Base-by-base conservation (phyloP, 1,140 invertebrate species). In the Calycopis cecrops region DNA sequence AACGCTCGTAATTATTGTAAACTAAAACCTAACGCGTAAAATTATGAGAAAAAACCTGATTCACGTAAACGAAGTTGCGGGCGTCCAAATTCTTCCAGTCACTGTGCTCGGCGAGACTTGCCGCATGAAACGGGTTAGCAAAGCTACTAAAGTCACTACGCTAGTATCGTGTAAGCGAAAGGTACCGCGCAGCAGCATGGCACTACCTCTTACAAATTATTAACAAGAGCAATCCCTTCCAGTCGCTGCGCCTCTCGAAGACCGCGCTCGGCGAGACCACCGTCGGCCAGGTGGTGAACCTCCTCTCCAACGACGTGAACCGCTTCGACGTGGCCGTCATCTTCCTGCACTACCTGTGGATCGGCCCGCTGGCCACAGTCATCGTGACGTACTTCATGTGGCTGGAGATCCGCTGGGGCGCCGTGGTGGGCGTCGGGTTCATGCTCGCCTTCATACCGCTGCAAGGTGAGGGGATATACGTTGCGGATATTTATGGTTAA, bases 291-390 rank as follows among this genome's bases (percentile, higher is more conserved):
- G 93, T 98, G 73, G 93, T 98, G 9, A 99, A 98, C 85, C 89
- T 98, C 6, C 89, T 99, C 59, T 96, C 96, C 9, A 98, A 98
- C 80, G 97, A 98, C 79, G 92, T 94, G 48, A 92, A 91, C 55
- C 89, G 92, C 16, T 91, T 95, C 67, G 93, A 95, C 71, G 88
- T 90, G 35, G 91, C 91, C 0, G 84, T 93, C 10, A 88, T 91
- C 51, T 92, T 94, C 69, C 74, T 93, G 11, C 93, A 95, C 75
- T 94, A 93, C 71, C 88, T 95, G 59, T 95, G 93, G 93, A 90
- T 95, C 42, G 96, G 94, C 0, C 94, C 96, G 0, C 65, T 96
- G 9, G 93, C 97, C 71, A 93, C 94, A 4, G 83, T 93, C 37
- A 90, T 95, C 57, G 89, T 95, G 38, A 91, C 93, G 2, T 92